Evolutionary conservation across 2,113 vertebrate genomes (phyloP), one percentile per base, ranked within the genome.

Genomic region (Callocephalon fimbriatum): DNA sequence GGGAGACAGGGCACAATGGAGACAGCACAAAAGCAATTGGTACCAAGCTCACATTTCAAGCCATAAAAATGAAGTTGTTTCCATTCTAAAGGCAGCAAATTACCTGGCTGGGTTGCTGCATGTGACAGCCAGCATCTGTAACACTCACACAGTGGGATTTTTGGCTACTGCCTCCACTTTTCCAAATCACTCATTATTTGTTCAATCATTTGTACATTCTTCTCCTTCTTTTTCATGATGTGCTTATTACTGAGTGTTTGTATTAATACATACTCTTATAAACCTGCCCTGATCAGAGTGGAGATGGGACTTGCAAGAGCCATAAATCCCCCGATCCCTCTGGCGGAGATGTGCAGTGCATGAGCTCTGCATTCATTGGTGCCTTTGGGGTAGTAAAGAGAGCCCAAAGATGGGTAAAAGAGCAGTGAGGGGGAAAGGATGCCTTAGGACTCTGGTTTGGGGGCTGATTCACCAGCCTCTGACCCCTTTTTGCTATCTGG

Each of bases 31-130:
- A 86, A 95, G 76, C 61, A 92, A 63, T 6, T 27, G 31, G 93
- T 92, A 86, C 89, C 61, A 22, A 95, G 91, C 22, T 48, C 94
- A 94, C 82, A 50, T 75, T 95, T 93, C 61, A 82, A 75, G 91
- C 59, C 90, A 93, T 45, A 96, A 94, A 95, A 96, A 88, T 84
- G 74, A 94, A 91, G 94, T 86, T 89, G 80, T 96, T 88, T 87
- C 86, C 63, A 53, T 68, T 59, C 95, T 95, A 72, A 95, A 96
- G 86, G 90, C 76, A 96, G 85, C 71, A 96, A 95, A 93, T 93
- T 81, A 97, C 92, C 97, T 93, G 88, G 42, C 94, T 96, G 86
- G 32, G 54, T 87, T 19, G 20, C 74, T 80, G 66, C 0, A 0
- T 87, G 91, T 96, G 91, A 86, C 85, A 95, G 92, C 44, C 92